Evolutionary conservation across 2,113 vertebrate species (phyloP), one percentile per base, ranked within the genome.

Genomic region (Spilogale gracilis): DNA sequence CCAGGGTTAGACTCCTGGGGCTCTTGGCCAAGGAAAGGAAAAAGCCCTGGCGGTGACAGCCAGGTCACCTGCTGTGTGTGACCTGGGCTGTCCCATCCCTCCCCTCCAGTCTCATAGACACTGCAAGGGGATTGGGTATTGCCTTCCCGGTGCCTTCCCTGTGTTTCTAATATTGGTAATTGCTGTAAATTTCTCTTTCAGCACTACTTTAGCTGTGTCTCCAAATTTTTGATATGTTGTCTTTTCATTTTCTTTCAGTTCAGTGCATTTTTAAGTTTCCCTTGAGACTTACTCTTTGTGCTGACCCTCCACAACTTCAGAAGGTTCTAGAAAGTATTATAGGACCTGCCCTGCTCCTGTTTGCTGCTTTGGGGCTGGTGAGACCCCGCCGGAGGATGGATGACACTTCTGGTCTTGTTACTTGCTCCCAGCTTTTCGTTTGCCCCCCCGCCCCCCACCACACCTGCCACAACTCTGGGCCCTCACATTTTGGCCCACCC

Each of bases 351-450:
- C 23, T 12, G 45, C 1, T n/a, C 18, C 61, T 30, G 32, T 6
- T 0, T 52, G 89, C 85, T n/a, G 20, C 45, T 65, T 9, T n/a
- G n/a, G 58, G 21, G 12, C 25, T 3, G 61, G 11, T 11, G 54
- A 48, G 32, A 21, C 6, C 23, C 48, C 20, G 0, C 3, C 0
- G 2, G 43, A 38, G 16, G n/a, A 8, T 0, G 1, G 61, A 32
- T 16, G 9, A 54, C 2, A 0, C 9, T 25, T 25, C 67, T 5
- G 13, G 11, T 48, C 25, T 45, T 48, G 0, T 54, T 58, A 1
- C 11, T 61, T 12, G 43, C 20, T 21, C 60, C 30, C 4, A 23
- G 16, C 5, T 4, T 9, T 0, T 12, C 0, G 0, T 45, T 56
- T 4, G 65, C 9, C 32, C 38, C 21, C 0, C 45, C 74, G 38